Base-by-base conservation (phyloP, 2,888 invertebrate species). In the Thelaira solivaga region DNA sequence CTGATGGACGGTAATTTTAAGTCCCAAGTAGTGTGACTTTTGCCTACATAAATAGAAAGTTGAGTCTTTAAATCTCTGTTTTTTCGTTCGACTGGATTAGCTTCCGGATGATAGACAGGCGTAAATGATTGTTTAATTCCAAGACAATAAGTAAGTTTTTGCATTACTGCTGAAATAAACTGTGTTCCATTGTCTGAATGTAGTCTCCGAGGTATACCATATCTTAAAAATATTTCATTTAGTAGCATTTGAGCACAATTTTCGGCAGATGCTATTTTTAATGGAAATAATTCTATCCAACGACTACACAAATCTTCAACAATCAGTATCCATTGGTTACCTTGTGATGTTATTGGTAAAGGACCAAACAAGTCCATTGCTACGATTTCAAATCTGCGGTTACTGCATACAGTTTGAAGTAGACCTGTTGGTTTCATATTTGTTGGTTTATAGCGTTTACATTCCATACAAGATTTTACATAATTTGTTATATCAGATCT, bases 151-250 rank as follows among this genome's bases (percentile, higher is more conserved):
- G n/a, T n/a, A n/a, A n/a, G n/a, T n/a, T 87, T 80, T 57, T 87
- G 88, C 85, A 87, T 86, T 0, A 87, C 69, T 0, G 78, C 20
- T 7, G 57, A 71, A 22, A 62, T 24, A 34, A 71, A 71, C 11
- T 62, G 57, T 8, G 45, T n/a, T 31, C 31, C 57, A 13, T 67
- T 55, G 5, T 43, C 49, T 1, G 47, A 22, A 16, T 73, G 55
- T 0, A 73, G 6, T 43, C 43, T 45, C 13, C 45, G 10, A 4
- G 71, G 61, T 7, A 61, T 7, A 11, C 22, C 67, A 47, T 68
- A 62, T 53, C 71, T 61, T 34, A 64, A 5, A 4, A 64, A 31
- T 0, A 65, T 26, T 31, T 73, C 49, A n/a, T 73, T 72, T 13
- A 64, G n/a, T n/a, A 55, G 26, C 5, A 34, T 36, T 5, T 24